Evolutionary conservation across 35 echinoderm and acorn worm species (phyloP), one percentile per base, ranked within the genome.

Genomic region (Stichopus chloronotus): DNA sequence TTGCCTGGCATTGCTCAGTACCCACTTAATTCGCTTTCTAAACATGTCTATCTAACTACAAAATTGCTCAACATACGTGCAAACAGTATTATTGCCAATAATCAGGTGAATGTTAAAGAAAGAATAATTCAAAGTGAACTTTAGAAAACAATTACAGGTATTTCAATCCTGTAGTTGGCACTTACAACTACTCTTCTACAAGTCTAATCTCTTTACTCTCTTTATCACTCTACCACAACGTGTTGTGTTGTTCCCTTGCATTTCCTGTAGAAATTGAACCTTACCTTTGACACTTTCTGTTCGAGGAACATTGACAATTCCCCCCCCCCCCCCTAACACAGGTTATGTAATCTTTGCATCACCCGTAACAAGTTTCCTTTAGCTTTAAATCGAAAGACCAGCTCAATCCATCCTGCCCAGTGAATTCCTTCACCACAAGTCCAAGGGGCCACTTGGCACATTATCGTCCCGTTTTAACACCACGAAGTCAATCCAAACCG

Each of bases 401-500:
- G 24, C 24, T 83, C 24, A 83, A 83, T 8, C 80, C 80, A 83
- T 83, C 88, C 21, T 72, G 69, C 61, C 88, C 88, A 90, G 60
- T 4, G 61, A 90, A 90, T 76, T 90, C 61, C 68, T 91, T 77
- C 53, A 91, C 89, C 17, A 53, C 55, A 78, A 72, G 89, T 57
- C 89, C 71, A 25, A 76, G 65, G 89, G 89, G 89, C 89, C 89
- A 91, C 71, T 91, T 91, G 74, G 89, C 59, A 91, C 21, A 78
- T 91, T 78, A 78, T 91, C 89, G 20, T 90, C 87, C 52, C 68
- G 9, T 21, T 72, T 71, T 90, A 76, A 76, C 23, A 90, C 87
- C 65, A 90, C 25, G 19, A 65, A 72, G 30, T 65, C 87, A 21
- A 17, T 14, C 6, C 80, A 14, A 56, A 83, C 69, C 69, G 76